Conservation (phyloP, 2,113 vertebrate species). For the Erythrolamprus reginae region DNA sequence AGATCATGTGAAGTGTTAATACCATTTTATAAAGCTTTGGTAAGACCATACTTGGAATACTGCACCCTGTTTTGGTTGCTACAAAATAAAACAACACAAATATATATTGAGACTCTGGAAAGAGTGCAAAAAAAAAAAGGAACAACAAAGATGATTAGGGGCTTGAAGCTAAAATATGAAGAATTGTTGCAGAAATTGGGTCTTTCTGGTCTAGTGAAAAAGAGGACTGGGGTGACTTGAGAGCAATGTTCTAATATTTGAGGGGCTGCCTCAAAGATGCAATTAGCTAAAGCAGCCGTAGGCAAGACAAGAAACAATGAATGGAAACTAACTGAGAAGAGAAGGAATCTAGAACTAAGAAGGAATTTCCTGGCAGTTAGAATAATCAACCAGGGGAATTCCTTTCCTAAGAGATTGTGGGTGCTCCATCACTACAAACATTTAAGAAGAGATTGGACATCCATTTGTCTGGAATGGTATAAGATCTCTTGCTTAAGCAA, state of each 20-base stretch:
- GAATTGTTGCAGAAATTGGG: neutral
- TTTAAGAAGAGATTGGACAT: too few species aligned
- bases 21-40: neutral
- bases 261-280: neutral
- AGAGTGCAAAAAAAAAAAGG: neutral
- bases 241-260: neutral
- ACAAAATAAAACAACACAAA: neutral
- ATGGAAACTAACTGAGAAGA: too few species aligned
- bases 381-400: too few species aligned
- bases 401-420: too few species aligned
- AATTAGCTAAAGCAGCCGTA: too few species aligned
- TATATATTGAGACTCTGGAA: neutral
- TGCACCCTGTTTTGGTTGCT: neutral
- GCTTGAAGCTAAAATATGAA: neutral
- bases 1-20: neutral
- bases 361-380: too few species aligned
- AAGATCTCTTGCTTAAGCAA: too few species aligned
- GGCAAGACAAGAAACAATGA: too few species aligned
- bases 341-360: too few species aligned
- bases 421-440: too few species aligned
- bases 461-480: too few species aligned
- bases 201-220: neutral
- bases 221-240: neutral
- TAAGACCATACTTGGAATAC: neutral
- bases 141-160: neutral